Conservation (phyloP, 1,140 invertebrate species). For the Eurosta solidaginis region DNA sequence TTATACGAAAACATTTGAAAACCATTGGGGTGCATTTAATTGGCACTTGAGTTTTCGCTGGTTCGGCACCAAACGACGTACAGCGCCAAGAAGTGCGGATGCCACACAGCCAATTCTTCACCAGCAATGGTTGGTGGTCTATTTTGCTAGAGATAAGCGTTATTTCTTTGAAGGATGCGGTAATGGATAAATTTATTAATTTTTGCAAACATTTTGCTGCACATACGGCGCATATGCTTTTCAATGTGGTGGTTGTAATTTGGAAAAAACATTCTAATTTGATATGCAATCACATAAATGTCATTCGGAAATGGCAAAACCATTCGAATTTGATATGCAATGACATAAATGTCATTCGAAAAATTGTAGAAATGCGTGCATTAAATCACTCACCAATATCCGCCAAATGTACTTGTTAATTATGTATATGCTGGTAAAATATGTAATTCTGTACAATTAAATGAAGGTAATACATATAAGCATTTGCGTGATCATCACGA, state of each 20-base stretch:
- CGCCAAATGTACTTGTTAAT: not conserved
- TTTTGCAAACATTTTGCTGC: slow-evolving; percentile 16
- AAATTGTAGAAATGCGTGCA: not conserved
- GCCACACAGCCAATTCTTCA: slow-evolving; percentile 76
- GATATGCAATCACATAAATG: not conserved
- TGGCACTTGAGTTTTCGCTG: slow-evolving; percentile 92
- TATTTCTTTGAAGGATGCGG: slow-evolving; percentile 78
- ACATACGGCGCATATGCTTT: slow-evolving; percentile 29
- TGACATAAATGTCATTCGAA: not conserved
- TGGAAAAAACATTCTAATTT: not conserved
- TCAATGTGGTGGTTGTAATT: slow-evolving; percentile 23
- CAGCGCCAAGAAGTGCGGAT: slow-evolving; percentile 53
- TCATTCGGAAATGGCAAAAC: not conserved
- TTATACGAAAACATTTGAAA: slow-evolving; percentile 85
- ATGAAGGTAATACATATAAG: slow-evolving; percentile 28
- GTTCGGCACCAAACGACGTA: slow-evolving; percentile 40
- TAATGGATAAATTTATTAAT: slow-evolving; percentile 8
- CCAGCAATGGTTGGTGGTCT: slow-evolving; percentile 97
- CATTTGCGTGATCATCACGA: slow-evolving; percentile 27
- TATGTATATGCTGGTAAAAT: slow-evolving; percentile 30
- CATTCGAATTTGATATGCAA: not conserved
- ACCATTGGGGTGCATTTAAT: slow-evolving; percentile 97
- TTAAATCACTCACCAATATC: slow-evolving; percentile 7
- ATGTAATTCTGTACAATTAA: slow-evolving; percentile 32
- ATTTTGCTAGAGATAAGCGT: slow-evolving; percentile 87